These are phyloP conservation scores for Cairina moschata DNA, from an alignment of 2,113 vertebrate genomes.

Conservation along the genomic window DNA sequence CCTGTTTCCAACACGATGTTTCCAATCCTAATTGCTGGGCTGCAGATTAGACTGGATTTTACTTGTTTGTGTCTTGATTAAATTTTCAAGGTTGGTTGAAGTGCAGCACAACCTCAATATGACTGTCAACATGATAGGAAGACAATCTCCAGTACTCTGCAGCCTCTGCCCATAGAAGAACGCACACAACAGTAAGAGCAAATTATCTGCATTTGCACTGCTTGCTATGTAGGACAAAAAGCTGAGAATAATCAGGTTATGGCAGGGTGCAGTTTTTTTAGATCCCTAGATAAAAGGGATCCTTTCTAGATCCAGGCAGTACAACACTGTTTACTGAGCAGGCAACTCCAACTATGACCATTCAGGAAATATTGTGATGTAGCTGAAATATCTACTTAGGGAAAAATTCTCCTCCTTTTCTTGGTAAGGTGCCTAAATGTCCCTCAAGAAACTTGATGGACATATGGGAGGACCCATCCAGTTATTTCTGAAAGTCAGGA, in stretches of 20 bases:
- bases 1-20: neutral
- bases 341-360: neutral
- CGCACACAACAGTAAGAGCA: neutral
- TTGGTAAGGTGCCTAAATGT: neutral
- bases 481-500: neutral
- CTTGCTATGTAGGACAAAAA: neutral
- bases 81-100: neutral
- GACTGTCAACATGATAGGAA: neutral
- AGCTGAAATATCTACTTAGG: neutral
- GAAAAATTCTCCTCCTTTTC: neutral
- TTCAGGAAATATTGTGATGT: neutral
- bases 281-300: neutral
- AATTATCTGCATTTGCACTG: neutral
- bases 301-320: neutral
- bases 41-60: neutral
- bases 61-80: neutral
- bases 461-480: fast-evolving
- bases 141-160: neutral
- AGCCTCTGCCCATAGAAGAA: neutral
- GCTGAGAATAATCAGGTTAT: neutral
- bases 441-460: neutral
- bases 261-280: neutral
- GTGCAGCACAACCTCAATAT: neutral
- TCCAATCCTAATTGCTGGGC: neutral
- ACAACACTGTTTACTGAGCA: neutral